These are phyloP conservation scores for Drosophila elegans DNA, from an alignment of 1,140 invertebrate species.

Conservation along the genomic window DNA sequence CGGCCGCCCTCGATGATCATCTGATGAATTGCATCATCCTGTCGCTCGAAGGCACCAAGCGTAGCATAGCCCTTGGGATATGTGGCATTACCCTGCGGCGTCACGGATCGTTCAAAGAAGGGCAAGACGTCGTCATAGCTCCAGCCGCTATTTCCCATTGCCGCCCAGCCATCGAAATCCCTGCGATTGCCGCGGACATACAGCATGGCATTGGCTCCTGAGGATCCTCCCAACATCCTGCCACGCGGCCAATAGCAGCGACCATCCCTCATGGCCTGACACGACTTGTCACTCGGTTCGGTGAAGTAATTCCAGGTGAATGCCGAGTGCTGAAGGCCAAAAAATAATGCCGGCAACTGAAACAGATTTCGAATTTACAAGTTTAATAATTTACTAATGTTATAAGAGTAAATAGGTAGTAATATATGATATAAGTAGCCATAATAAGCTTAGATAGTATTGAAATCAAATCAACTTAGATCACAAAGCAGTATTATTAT, in stretches of 20 bases:
- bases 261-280: slow-evolving; percentile 85
- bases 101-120: slow-evolving; percentile 83
- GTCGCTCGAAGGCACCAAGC: slow-evolving; percentile 60
- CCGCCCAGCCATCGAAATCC: slow-evolving; percentile 87
- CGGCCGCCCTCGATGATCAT: slow-evolving; percentile 41
- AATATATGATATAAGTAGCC: no score
- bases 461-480: no score
- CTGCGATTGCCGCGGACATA: slow-evolving; percentile 67
- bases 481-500: no score
- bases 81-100: slow-evolving; percentile 75
- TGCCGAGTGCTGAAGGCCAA: slow-evolving; percentile 85
- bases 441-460: no score
- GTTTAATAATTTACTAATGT: no score
- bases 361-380: background rate
- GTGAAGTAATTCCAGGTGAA: slow-evolving; percentile 90
- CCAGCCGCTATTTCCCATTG: slow-evolving; percentile 85
- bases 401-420: no score
- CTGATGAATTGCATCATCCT: slow-evolving; percentile 66
- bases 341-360: slow-evolving; percentile 86
- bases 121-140: slow-evolving; percentile 69
- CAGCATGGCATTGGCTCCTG: slow-evolving; percentile 92
- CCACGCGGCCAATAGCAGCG: slow-evolving; percentile 89
- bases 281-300: slow-evolving; percentile 86
- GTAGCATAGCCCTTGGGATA: slow-evolving; percentile 58
- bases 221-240: slow-evolving; percentile 91